phyloP scores from a whole-genome alignment of 2,797 vertebrate species.

The Peromyscus aztecus region DNA sequence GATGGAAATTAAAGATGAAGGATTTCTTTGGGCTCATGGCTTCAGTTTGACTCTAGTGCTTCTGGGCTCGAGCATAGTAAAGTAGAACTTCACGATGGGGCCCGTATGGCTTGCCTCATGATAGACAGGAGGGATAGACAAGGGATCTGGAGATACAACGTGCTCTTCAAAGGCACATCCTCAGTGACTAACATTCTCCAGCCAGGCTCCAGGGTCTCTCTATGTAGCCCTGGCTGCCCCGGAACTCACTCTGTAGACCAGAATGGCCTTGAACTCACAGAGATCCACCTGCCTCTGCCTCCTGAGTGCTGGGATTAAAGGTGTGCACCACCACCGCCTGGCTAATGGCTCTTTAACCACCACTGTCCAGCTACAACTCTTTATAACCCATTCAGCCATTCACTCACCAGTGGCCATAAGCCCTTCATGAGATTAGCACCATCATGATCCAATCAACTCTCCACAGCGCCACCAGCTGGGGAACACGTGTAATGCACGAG shows the following conservation, averaged over 20 bases:
- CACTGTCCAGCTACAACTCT: background rate
- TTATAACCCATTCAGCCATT: background rate
- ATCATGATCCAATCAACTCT: background rate
- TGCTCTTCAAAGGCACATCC: background rate
- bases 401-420: background rate
- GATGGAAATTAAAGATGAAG: background rate
- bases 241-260: background rate
- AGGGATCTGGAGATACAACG: background rate
- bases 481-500: background rate
- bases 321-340: fast-evolving
- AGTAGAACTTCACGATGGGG: background rate
- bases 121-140: background rate
- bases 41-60: background rate
- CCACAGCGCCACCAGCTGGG: background rate
- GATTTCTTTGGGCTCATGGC: background rate
- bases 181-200: background rate
- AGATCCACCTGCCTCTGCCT: background rate
- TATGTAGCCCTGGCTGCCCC: background rate
- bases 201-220: background rate
- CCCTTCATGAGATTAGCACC: background rate
- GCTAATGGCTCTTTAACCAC: too few relatives aligned
- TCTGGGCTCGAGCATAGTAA: background rate
- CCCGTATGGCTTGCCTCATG: background rate
- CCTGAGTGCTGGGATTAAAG: too few relatives aligned
- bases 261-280: background rate